These are phyloP conservation scores for Macropodus opercularis DNA, from an alignment of 2,797 vertebrate genomes.

Conservation along the genomic window DNA sequence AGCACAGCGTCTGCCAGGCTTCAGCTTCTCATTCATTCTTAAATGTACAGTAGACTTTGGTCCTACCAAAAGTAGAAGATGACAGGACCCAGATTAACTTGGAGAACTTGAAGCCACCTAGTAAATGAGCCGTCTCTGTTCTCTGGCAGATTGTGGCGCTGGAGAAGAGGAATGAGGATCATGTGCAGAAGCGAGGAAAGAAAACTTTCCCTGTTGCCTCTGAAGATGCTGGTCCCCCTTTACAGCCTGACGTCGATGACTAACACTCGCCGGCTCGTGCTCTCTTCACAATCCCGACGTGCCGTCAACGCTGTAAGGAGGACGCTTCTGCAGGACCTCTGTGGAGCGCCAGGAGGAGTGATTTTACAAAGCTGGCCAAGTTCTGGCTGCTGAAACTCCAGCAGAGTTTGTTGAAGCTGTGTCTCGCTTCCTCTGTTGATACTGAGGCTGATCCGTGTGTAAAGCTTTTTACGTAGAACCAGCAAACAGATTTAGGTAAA, in stretches of 20 bases:
- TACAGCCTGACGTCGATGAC: slow-evolving; percentile 70
- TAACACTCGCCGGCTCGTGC: slow-evolving; percentile 41
- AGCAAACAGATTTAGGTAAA: not conserved
- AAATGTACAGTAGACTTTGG: no score
- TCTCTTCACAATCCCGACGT: slow-evolving; percentile 34
- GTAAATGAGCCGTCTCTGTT: not conserved
- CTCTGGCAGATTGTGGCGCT: slow-evolving; percentile 88
- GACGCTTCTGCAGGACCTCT: slow-evolving; percentile 1
- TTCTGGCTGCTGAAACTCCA: not conserved
- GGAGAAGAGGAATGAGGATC: slow-evolving; percentile 96
- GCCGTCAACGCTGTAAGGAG: slow-evolving; percentile 21
- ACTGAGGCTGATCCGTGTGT: not conserved
- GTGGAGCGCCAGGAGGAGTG: not conserved
- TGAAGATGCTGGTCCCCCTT: slow-evolving; percentile 82
- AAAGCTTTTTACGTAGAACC: no score
- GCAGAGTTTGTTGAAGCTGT: slow-evolving; percentile 3
- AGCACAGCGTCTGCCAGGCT: no score
- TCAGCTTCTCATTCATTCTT: no score
- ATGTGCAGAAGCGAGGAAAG: slow-evolving; percentile 89
- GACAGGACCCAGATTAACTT: not conserved
- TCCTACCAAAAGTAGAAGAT: no score
- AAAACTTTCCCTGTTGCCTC: slow-evolving; percentile 75
- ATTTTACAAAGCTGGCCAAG: slow-evolving; percentile 14
- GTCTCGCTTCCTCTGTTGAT: not conserved
- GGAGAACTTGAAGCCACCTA: no score